Percentiles rank a stretch among this genome's conserved stretches.
phyloP scores from a whole-genome alignment of 2,797 vertebrate genomes.

The Euphonia xanthogaster region DNA sequence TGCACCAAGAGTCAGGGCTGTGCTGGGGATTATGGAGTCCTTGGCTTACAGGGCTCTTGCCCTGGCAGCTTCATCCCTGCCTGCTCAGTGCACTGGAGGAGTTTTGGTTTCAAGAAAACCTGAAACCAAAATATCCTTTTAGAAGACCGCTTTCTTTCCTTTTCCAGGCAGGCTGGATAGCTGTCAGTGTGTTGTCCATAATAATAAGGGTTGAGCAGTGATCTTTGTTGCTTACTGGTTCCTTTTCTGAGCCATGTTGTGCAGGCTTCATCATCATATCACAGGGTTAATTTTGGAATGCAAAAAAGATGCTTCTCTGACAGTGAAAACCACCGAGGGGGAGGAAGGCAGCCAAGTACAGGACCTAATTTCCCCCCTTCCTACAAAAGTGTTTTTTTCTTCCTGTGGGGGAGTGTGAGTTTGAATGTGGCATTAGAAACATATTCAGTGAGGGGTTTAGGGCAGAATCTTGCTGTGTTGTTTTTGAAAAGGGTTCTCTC shows the following conservation, averaged over 20 bases:
- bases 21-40: neutral
- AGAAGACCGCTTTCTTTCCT: neutral
- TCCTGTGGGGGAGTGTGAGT: neutral
- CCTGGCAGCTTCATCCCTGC: neutral
- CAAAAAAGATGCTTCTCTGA: slow-evolving; percentile 39
- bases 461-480: neutral
- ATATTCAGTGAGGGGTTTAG: neutral
- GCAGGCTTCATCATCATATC: neutral
- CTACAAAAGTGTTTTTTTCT: neutral
- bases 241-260: neutral
- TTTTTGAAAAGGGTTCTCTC: neutral
- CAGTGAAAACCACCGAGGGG: slow-evolving; percentile 26
- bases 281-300: slow-evolving; percentile 25
- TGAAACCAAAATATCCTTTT: neutral
- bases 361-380: slow-evolving; percentile 14
- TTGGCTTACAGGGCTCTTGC: neutral
- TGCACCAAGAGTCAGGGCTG: neutral
- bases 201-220: neutral
- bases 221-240: neutral
- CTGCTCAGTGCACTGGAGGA: neutral
- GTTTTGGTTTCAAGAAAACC: neutral
- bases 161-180: neutral
- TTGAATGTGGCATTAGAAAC: neutral
- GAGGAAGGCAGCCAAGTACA: slow-evolving; percentile 22
- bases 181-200: neutral